Base-by-base conservation (phyloP, 1,140 invertebrate genomes). In the Eriocheir sinensis region DNA sequence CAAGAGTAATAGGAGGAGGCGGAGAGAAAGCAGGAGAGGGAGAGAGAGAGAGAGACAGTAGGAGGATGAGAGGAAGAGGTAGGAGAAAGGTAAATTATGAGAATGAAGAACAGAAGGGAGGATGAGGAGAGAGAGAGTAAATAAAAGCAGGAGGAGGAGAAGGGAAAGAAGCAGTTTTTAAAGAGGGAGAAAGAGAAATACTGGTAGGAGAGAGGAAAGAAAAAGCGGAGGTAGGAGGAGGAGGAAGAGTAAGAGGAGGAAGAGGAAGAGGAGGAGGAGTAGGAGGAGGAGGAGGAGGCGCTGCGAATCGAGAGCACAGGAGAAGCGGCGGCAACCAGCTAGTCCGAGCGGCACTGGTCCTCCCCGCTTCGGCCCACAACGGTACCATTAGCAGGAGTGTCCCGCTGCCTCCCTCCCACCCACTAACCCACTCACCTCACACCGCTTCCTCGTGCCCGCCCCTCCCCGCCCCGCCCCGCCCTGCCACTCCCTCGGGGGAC, bases 381-480 rank as follows among this genome's bases (percentile, higher is more conserved):
- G 60, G 60, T 72, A 72, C 60, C 27, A 72, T 72, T 72, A 72
- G 60, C 60, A 21, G 1, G 60, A 17, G 17, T 72, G 60, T 72
- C 60, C 60, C 60, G 60, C 60, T 72, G 17, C 21, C 60, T n/a
- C 27, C 60, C 60, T 48, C 44, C 44, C 44, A n/a, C 60, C 60
- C 60, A 72, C 60, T 72, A 72, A 72, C 60, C 60, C 60, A 72
- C 60, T 72, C 60, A 72, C 60, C 60, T 72, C 60, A 72, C 60
- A n/a, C n/a, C n/a, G n/a, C n/a, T n/a, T n/a, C n/a, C n/a, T n/a
- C n/a, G n/a, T n/a, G n/a, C n/a, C n/a, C 60, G 12, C 12, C 60
- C 27, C 60, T 72, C n/a, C 60, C 60, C n/a, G 21, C 60, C 27
- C 21, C 60, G 44, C 44, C 44, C 53, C 53, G 21, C 60, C 27